Conservation (phyloP, 1,140 invertebrate species). For the Pachyrhynchus sulphureomaculatus region DNA sequence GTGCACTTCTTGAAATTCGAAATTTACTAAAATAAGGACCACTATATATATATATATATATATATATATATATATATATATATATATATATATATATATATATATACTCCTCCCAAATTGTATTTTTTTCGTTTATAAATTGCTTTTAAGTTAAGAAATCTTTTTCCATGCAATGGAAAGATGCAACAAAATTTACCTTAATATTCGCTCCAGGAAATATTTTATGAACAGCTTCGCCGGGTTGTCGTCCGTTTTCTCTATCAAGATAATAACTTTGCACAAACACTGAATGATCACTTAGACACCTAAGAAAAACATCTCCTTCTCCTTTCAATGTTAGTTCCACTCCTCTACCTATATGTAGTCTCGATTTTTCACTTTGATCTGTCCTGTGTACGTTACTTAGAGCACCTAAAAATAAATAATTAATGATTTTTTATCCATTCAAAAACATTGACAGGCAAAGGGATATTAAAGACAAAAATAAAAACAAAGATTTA, state of each 20-base stretch:
- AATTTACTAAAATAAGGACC: too few relatives aligned
- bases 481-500: neutral
- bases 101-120: too few relatives aligned
- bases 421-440: too few relatives aligned
- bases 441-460: neutral
- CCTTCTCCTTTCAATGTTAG: constrained; percentile 91
- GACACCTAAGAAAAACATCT: constrained; percentile 94
- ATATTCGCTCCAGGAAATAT: constrained; percentile 97
- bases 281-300: constrained; percentile 97
- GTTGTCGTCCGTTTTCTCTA: constrained; percentile 91
- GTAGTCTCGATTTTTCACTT: constrained; percentile 78
- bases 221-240: constrained; percentile 98
- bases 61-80: too few relatives aligned
- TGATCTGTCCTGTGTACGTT: constrained; percentile 98
- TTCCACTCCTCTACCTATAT: constrained; percentile 92
- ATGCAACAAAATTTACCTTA: constrained; percentile 76
- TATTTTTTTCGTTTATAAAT: too few relatives aligned
- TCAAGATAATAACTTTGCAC: constrained; percentile 99
- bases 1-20: too few relatives aligned
- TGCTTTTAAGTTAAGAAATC: too few relatives aligned
- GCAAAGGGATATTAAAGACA: neutral
- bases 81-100: too few relatives aligned
- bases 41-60: too few relatives aligned
- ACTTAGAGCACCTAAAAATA: constrained; percentile 80
- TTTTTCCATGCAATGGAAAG: too few relatives aligned